Evolutionary conservation across 2,113 vertebrate species (phyloP).

Genomic region (Neoarius graeffei): DNA sequence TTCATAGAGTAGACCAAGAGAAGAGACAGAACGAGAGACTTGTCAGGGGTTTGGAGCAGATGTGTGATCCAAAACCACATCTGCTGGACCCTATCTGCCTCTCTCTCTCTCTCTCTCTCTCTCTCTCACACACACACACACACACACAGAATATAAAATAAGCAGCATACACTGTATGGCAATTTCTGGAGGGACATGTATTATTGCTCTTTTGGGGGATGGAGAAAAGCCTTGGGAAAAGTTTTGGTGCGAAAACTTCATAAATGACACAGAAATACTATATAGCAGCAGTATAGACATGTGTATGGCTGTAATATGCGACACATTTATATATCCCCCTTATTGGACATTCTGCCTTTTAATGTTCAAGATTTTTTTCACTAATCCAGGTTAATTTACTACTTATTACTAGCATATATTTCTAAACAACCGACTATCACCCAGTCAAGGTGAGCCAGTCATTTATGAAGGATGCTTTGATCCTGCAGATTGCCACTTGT

Average conservation of each 20-base stretch:
- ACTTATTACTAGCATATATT: not conserved
- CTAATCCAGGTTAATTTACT: not conserved
- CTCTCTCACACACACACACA: not conserved
- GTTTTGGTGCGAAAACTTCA: conserved; percentile 13
- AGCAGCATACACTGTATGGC: conserved; percentile 16
- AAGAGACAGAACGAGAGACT: conserved; percentile 55
- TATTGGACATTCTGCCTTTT: not conserved
- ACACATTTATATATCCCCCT: not conserved
- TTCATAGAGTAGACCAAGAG: conserved; percentile 52
- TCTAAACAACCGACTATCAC: conserved; percentile 5
- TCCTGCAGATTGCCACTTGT: not conserved
- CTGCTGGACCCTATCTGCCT: conserved; percentile 29
- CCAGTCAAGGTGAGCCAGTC: not conserved
- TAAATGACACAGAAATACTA: conserved; percentile 19
- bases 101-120: not conserved
- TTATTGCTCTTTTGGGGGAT: conserved; percentile 39
- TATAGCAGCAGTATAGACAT: conserved; percentile 5
- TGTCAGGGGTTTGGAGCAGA: conserved; percentile 53
- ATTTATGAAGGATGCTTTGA: not conserved
- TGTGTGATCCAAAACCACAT: conserved; percentile 53
- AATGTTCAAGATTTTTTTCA: not conserved
- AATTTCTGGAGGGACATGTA: conserved; percentile 28
- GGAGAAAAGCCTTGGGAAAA: conserved; percentile 3
- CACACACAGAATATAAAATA: conserved; percentile 36
- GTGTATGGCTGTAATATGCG: not conserved